Evolutionary conservation across 2,888 invertebrate species (phyloP), one percentile per base, ranked within the genome.

Genomic region (Homarus gammarus): DNA sequence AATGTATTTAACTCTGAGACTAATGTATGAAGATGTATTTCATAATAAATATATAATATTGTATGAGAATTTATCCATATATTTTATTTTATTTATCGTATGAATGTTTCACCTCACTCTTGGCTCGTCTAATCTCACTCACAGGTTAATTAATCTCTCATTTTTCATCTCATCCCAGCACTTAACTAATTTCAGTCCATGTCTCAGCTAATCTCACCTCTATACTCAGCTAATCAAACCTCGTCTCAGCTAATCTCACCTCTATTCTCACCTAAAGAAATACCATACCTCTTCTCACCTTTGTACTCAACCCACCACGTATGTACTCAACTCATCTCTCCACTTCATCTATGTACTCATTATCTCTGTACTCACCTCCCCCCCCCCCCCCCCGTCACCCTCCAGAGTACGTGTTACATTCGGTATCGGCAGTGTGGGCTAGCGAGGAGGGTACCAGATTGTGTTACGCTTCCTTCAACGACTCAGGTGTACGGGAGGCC

Each of bases 361-460:
- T 49, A 49, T 72, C 18, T 10, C 56, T 56, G 12, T 73, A 18
- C n/a, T 33, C 33, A 18, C 22, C 27, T 56, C 27, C 36, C 27
- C 61, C 38, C 56, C 22, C 22, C 38, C n/a, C 27, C 68, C 68
- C 82, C 27, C 56, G 2, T 18, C 6, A 56, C 27, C 31, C 68
- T 22, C 68, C 95, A 98, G 98, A 98, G 94, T 98, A 98, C 94
- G 96, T 99, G 91, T 95, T 99, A 92, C 96, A 96, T 90, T 95
- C 96, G 64, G 96, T 97, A 93, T 95, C 96, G 92, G 99, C 99
- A 5, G 94, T 99, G 91, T 99, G 99, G 99, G 97, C 98, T 96
- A 98, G 98, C 15, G 96, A 96, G 18, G 97, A 97, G 93, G 98
- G 98, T 0, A 96, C 96, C 93, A 95, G 97, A 95, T 95, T 99